Base-by-base conservation (phyloP, 2,888 invertebrate genomes). In the Drosophila lacicola region DNA sequence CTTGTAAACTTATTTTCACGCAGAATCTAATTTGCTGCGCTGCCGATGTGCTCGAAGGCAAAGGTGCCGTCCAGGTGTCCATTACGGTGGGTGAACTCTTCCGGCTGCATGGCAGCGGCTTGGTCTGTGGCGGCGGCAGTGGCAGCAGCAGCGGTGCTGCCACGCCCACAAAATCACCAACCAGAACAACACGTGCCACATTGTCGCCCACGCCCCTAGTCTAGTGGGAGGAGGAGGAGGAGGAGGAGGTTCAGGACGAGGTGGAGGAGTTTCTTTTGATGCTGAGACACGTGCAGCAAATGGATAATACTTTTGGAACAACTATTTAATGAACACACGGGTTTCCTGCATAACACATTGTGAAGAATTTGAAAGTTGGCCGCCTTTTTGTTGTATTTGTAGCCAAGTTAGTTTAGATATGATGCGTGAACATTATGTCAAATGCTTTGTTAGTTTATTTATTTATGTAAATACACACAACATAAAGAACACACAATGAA, bases 41-140 rank as follows among this genome's bases (percentile, higher is more conserved):
- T 39, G 96, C 97, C 37, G 98, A 98, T 92, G 96, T 98, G n/a
- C 93, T 98, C 46, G 98, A 98, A 93, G 97, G 97, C 63, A 96
- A 97, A 90, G 96, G 96, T 1, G 94, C 96, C 13, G 96, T 97
- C 2, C 96, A 97, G 91, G 96, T 98, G 25, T 97, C 98, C 51
- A 96, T 97, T 74, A 98, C 98, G 0, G 97, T 98, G 21, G 95
- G 96, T 2, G 97, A 97, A 92, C 93, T 98, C 14, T 94, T 97
- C 54, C 94, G 96, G 71, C 94, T 96, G 91, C 94, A 95, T 82
- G 93, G 93, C 55, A 83, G 78, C 54, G 80, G 79, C 8, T 44
- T 73, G 34, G 62, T 72, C 4, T 51, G 58, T 13, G 45, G 39
- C 47, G 45, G 39, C 47, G 37, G 86, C 45, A 80, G 74, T 44